These are phyloP conservation scores for Sylvilagus bachmani DNA, from an alignment of 2,113 vertebrate genomes.

Conservation along the genomic window DNA sequence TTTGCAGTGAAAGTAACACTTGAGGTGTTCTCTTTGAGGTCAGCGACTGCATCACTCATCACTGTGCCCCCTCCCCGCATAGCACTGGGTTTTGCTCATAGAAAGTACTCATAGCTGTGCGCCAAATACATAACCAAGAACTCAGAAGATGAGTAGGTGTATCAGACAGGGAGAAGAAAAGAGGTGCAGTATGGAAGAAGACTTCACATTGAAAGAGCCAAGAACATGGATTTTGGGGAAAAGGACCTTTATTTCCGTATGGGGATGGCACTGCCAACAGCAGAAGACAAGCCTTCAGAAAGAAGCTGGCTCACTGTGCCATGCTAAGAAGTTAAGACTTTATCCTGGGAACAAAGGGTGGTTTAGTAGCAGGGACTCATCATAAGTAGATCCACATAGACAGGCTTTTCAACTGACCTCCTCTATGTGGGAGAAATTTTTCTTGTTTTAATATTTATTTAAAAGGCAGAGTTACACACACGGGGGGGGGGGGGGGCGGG, in stretches of 20 bases:
- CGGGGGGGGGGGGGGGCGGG: too few relatives aligned
- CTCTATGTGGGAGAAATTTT: neutral
- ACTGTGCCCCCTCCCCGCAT: neutral
- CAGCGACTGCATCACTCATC: slow-evolving; percentile 32
- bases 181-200: neutral
- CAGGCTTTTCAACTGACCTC: neutral
- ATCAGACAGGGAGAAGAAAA: slow-evolving; percentile 17
- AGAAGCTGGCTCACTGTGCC: neutral
- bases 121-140: slow-evolving; percentile 33
- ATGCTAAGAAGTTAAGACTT: neutral
- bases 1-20: slow-evolving; percentile 26
- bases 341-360: neutral
- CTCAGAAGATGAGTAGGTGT: slow-evolving; percentile 22
- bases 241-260: neutral
- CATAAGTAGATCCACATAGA: neutral
- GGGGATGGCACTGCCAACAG: neutral
- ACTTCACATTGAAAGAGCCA: neutral
- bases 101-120: neutral
- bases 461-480: too few relatives aligned
- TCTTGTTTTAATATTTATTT: neutral
- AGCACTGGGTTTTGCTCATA: neutral
- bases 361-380: neutral
- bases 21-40: slow-evolving; percentile 5
- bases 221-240: neutral
- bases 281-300: neutral